Evolutionary conservation across 2,113 vertebrate genomes (phyloP), one percentile per base, ranked within the genome.

Genomic region (Chaetura pelagica): DNA sequence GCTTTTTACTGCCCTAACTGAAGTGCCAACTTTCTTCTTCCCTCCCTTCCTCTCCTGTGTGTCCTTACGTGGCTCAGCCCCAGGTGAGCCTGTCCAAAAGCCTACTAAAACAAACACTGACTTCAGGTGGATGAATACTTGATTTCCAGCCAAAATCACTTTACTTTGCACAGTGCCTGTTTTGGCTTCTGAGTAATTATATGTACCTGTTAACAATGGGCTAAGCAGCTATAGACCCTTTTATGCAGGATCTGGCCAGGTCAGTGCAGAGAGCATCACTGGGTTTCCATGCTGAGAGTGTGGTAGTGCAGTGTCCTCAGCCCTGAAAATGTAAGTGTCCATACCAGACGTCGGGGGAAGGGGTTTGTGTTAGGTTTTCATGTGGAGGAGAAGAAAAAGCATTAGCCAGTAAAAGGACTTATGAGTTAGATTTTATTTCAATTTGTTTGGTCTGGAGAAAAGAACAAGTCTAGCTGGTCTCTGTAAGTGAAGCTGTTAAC

Each of bases 101-200:
- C 29, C 30, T 69, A 44, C 51, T 30, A 15, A 46, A 88, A 64
- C 35, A 85, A 87, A 54, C 48, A 67, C 35, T 15, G 44, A 66
- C 61, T 66, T 73, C 88, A 77, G 46, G 58, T 78, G n/a, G 59
- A 81, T 20, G 66, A 75, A 79, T 42, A 62, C 0, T 0, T 84
- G 72, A 59, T 59, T 69, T 17, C 22, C 44, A 64, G 89, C 35
- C 78, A 75, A 91, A 91, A 58, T n/a, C 49, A 32, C 78, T 91
- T 64, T 84, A n/a, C 26, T 44, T 89, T 52, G 48, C 52, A 84
- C 52, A 69, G 20, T 42, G 18, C 46, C 84, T 72, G 78, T 27
- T 83, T 81, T n/a, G 52, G 69, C 9, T 78, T 52, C 20, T 52
- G 42, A 24, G 20, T 59, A 63, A 71, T 38, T 51, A 8, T 10